These are phyloP conservation scores for Drosophila anceps DNA, from an alignment of 2,888 invertebrate species.

Conservation along the genomic window DNA sequence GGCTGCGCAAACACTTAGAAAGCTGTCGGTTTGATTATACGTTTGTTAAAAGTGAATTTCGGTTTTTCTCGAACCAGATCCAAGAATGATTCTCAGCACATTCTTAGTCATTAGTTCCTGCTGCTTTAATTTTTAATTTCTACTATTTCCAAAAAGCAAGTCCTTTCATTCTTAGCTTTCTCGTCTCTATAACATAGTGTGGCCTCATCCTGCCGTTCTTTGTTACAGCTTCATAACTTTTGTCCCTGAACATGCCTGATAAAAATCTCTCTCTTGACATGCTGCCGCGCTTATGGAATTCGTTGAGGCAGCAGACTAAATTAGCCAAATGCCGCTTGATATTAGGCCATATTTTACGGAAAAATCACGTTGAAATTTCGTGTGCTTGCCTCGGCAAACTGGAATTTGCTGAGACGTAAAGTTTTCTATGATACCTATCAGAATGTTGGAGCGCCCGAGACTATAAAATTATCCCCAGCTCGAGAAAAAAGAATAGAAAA, in stretches of 20 bases:
- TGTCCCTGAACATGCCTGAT: slow-evolving; percentile 7
- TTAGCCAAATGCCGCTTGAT: slow-evolving; percentile 64
- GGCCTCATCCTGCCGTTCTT: background rate
- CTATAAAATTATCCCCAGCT: slow-evolving; percentile 65
- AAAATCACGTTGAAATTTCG: slow-evolving; percentile 61
- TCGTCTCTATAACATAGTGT: background rate
- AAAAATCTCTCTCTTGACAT: slow-evolving; percentile 29
- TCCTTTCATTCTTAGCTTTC: background rate
- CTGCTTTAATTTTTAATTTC: too few relatives aligned
- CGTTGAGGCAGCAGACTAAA: slow-evolving; percentile 52
- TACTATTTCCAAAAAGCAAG: too few relatives aligned
- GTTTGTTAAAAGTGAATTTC: too few relatives aligned
- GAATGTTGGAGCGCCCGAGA: slow-evolving; percentile 24
- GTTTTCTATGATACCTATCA: slow-evolving; percentile 63
- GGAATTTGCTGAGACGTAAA: slow-evolving; percentile 59
- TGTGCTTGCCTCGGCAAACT: slow-evolving; percentile 34
- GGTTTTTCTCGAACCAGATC: too few relatives aligned
- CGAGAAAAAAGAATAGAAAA: slow-evolving; percentile 29
- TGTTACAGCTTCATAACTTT: slow-evolving; percentile 13
- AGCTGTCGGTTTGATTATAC: background rate
- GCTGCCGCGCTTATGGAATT: slow-evolving; percentile 8
- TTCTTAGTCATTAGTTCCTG: too few relatives aligned
- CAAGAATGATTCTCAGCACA: background rate
- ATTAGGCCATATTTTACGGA: slow-evolving; percentile 63
- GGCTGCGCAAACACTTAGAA: background rate